These are phyloP conservation scores for Watersipora subatra DNA, from an alignment of 1,140 invertebrate species.

Conservation along the genomic window DNA sequence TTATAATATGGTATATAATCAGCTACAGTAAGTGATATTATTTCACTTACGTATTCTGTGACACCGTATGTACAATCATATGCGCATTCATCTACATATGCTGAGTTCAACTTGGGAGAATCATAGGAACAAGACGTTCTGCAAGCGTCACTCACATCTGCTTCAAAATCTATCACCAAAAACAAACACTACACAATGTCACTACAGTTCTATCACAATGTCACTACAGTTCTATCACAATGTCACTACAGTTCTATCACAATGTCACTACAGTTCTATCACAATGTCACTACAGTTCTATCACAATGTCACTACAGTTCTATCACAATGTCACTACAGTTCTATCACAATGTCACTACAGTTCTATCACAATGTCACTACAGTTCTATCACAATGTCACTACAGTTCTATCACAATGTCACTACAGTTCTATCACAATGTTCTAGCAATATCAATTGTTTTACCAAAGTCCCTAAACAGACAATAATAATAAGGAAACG, in stretches of 20 bases:
- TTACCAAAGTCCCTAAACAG: too few species aligned
- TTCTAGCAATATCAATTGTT: too few species aligned
- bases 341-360: too few species aligned
- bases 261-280: not conserved
- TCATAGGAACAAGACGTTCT: not conserved
- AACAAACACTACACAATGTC: not conserved
- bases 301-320: too few species aligned
- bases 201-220: not conserved
- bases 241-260: not conserved
- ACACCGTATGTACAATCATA: not conserved
- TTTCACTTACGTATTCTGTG: constrained; percentile 17
- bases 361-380: too few species aligned
- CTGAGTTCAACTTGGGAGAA: too few species aligned
- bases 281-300: too few species aligned
- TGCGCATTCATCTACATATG: not conserved
- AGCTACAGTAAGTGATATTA: constrained; percentile 53
- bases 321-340: too few species aligned
- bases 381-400: too few species aligned
- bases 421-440: too few species aligned
- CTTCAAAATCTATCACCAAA: not conserved
- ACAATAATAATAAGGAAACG: too few species aligned
- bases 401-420: too few species aligned
- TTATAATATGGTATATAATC: not conserved
- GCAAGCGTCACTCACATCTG: not conserved
- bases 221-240: not conserved